These are phyloP conservation scores for Hydrocynus forskahlii DNA, from an alignment of 2,797 vertebrate genomes.

Conservation along the genomic window DNA sequence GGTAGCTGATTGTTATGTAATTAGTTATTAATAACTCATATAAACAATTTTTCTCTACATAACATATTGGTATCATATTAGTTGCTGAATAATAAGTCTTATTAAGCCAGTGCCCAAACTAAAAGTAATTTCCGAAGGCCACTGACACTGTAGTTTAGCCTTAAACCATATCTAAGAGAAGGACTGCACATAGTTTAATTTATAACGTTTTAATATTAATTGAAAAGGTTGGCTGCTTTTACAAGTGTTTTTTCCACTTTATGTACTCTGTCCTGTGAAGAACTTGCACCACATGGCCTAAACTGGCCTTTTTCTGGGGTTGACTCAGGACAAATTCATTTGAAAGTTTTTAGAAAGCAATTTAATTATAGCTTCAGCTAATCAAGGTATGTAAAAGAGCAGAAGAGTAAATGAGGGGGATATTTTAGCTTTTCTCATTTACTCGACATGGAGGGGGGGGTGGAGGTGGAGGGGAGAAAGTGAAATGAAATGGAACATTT, in stretches of 20 bases:
- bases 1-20: too few species aligned
- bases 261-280: not conserved
- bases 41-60: too few species aligned
- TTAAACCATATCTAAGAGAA: too few species aligned
- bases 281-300: not conserved
- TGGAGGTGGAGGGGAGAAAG: not conserved
- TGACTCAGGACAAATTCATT: slow-evolving; percentile 33
- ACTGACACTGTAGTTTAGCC: too few species aligned
- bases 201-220: too few species aligned
- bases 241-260: not conserved
- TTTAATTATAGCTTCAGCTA: slow-evolving; percentile 52
- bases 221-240: not conserved
- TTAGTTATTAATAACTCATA: too few species aligned
- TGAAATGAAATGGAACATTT: slow-evolving; percentile 61
- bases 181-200: too few species aligned
- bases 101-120: too few species aligned
- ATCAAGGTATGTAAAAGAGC: slow-evolving; percentile 46
- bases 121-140: too few species aligned
- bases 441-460: slow-evolving; percentile 20
- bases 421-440: slow-evolving; percentile 56
- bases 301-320: slow-evolving; percentile 8
- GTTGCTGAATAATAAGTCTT: too few species aligned
- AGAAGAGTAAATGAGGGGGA: slow-evolving; percentile 27
- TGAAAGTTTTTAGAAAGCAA: slow-evolving; percentile 47
- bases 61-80: too few species aligned